These are phyloP conservation scores for Pentalonia nigronervosa DNA, from an alignment of 1,140 invertebrate genomes.

Conservation along the genomic window DNA sequence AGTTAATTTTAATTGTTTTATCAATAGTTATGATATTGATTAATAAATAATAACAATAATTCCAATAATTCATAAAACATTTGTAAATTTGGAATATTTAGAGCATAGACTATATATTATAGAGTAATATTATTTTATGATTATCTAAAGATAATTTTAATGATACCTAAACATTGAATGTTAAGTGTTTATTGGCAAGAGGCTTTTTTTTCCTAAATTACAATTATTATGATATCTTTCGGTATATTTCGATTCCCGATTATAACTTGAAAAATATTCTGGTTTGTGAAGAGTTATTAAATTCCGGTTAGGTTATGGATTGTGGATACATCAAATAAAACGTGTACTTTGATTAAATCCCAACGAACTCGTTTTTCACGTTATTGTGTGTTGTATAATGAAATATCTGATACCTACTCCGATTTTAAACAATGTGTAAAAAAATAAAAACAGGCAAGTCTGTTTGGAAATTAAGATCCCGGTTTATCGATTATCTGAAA, in stretches of 20 bases:
- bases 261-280: neutral
- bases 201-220: neutral
- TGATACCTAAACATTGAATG: no score
- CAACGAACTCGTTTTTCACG: neutral
- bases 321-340: neutral
- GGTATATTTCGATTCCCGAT: neutral
- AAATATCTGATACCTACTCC: neutral
- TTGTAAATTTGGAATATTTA: no score
- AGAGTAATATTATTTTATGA: no score
- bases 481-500: neutral
- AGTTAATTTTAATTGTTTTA: no score
- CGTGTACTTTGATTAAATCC: neutral
- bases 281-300: neutral
- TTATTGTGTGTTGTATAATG: neutral
- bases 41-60: no score
- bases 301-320: neutral
- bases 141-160: no score
- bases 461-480: neutral
- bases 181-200: no score
- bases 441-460: neutral
- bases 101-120: no score
- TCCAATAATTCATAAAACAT: no score
- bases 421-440: neutral
- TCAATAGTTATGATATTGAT: no score
- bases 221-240: neutral